Evolutionary conservation across 1,140 invertebrate species (phyloP), one percentile per base, ranked within the genome.

Genomic region (Bombus terrestris): DNA sequence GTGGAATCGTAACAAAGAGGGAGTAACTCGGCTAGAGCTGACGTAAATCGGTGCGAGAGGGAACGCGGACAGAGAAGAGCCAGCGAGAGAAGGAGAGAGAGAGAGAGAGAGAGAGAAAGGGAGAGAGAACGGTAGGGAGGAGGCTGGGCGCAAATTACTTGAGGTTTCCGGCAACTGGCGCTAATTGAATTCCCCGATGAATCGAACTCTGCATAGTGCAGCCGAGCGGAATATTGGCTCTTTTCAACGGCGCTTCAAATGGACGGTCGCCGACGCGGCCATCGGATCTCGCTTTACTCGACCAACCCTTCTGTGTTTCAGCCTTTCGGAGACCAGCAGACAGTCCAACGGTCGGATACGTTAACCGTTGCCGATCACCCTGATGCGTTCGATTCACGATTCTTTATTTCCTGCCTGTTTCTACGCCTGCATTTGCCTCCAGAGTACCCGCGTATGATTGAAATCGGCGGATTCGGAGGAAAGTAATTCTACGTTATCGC

Each of bases 111-210:
- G 53, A 35, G 81, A 78, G 41, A 39, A 3, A 41, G 78, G 4
- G 3, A 32, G 39, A 59, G 69, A 25, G 18, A 41, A 72, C 53
- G 71, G 35, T 43, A 28, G 82, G 68, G 35, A 88, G 85, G 86
- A 88, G 85, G 86, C 78, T 57, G 89, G 86, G 90, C 91, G 92
- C 93, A 93, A 94, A 94, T 94, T 94, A 93, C 94, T 93, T 94
- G 93, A 94, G 94, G 93, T 94, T 94, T 94, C 93, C 93, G 92
- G 92, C 91, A 93, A 94, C 93, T 93, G 91, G 92, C 91, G 93
- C 93, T 94, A 94, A 94, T 94, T 94, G 93, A 94, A 94, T 94
- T 94, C 93, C 92, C 92, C 90, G 92, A 93, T 94, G 93, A 93
- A 94, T 94, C 91, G 93, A 94, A 93, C 89, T 92, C 90, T 88